A percentile compares a stretch with the other conserved stretches of the same genome.
These are phyloP conservation scores for Apoderus coryli DNA, from an alignment of 2,888 invertebrate genomes.

Conservation along the genomic window DNA sequence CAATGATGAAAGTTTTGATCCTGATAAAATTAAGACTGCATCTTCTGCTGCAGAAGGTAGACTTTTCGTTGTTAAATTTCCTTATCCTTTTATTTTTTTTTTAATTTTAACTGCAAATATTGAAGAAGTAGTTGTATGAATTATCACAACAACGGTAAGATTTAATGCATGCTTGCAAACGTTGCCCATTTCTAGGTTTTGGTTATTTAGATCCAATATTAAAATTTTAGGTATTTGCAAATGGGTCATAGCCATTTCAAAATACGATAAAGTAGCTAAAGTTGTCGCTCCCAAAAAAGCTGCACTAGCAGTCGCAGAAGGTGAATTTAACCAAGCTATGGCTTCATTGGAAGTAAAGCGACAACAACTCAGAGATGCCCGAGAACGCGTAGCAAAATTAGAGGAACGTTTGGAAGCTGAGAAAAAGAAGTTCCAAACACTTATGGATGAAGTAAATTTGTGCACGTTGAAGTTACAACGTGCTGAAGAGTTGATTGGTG, in stretches of 20 bases:
- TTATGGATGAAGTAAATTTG: constrained; percentile 74
- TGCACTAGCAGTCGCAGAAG: constrained; percentile 77
- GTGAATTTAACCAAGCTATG: constrained; percentile 59
- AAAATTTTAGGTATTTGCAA: constrained; percentile 63
- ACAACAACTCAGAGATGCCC: constrained; percentile 53
- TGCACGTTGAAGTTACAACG: constrained; percentile 79
- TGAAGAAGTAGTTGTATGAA: too few species aligned
- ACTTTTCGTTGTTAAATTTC: too few species aligned
- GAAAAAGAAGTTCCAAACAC: constrained; percentile 48
- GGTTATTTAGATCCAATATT: too few species aligned
- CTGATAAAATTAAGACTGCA: constrained; percentile 74
- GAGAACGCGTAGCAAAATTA: constrained; percentile 52
- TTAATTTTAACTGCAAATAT: too few species aligned
- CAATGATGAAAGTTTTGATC: constrained; percentile 77
- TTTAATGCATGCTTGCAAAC: too few species aligned
- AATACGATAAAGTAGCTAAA: constrained; percentile 87
- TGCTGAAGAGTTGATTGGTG: constrained; percentile 84
- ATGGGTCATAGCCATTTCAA: constrained; percentile 91
- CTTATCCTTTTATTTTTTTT: too few species aligned
- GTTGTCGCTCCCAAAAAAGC: constrained; percentile 87
- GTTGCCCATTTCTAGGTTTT: too few species aligned
- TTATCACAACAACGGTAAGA: too few species aligned
- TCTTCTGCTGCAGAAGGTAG: constrained; percentile 80
- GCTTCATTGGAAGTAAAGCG: constrained; percentile 64
- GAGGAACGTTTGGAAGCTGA: constrained; percentile 57